Conservation (phyloP, 2,797 vertebrate genomes). For the Molossus alvarezi region DNA sequence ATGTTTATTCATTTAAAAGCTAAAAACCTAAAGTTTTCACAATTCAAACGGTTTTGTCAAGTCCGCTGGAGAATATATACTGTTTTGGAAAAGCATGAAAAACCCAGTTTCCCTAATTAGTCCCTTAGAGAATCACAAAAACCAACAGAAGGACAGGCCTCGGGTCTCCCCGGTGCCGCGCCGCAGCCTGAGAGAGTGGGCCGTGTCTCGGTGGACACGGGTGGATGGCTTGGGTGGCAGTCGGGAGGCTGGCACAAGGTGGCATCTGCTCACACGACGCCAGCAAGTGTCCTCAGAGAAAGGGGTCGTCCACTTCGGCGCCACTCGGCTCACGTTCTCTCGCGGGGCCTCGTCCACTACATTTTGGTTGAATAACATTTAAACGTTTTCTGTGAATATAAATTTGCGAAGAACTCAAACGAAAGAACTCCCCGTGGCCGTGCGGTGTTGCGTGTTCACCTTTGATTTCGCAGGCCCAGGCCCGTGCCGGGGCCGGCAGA, state of each 20-base stretch:
- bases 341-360: not conserved
- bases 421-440: not conserved
- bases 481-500: too few relatives aligned
- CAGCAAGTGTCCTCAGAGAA: slow-evolving; percentile 51
- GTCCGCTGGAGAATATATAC: slow-evolving; percentile 83
- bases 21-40: slow-evolving; percentile 74
- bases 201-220: slow-evolving; percentile 41
- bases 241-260: slow-evolving; percentile 72
- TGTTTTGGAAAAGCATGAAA: slow-evolving; percentile 87
- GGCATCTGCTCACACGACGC: slow-evolving; percentile 83
- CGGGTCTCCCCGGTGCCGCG: slow-evolving; percentile 86
- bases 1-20: slow-evolving; percentile 82
- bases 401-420: not conserved
- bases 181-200: not conserved
- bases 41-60: slow-evolving; percentile 82
- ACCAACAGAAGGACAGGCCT: slow-evolving; percentile 87
- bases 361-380: not conserved
- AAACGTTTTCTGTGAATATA: not conserved
- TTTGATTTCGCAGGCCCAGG: not conserved
- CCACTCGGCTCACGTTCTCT: not conserved
- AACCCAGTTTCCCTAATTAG: slow-evolving; percentile 89
- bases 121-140: slow-evolving; percentile 89
- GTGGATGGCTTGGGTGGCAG: slow-evolving; percentile 86
- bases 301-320: not conserved
- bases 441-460: accelerated